phyloP scores from a whole-genome alignment of 2,888 invertebrate genomes.

The Bedellia somnulentella region DNA sequence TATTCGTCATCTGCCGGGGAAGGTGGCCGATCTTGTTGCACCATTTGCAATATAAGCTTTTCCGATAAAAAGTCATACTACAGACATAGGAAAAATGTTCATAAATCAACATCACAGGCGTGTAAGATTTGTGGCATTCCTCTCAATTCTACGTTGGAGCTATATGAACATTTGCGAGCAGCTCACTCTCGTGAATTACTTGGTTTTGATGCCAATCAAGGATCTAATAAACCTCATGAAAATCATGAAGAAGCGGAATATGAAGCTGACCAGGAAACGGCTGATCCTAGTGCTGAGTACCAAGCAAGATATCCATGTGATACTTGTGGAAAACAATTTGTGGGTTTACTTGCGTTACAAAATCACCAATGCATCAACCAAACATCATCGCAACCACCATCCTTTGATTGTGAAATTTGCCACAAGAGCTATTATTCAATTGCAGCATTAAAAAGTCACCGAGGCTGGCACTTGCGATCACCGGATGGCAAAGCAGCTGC shows the following conservation, averaged over 20 bases:
- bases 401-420: conserved; percentile 66
- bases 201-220: conserved; percentile 47
- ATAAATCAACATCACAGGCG: conserved; percentile 53
- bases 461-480: conserved; percentile 68
- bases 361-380: conserved; percentile 58
- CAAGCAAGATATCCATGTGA: conserved; percentile 57
- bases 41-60: conserved; percentile 64
- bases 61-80: conserved; percentile 62
- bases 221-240: conserved; percentile 28
- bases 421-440: conserved; percentile 67
- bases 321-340: conserved; percentile 57
- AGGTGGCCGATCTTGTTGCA: conserved; percentile 54
- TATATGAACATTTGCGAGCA: conserved; percentile 65
- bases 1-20: conserved; percentile 19
- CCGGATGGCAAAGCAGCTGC: conserved; percentile 57
- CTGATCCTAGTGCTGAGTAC: conserved; percentile 40
- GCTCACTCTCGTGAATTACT: conserved; percentile 57
- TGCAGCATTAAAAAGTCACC: conserved; percentile 66
- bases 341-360: conserved; percentile 50
- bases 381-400: conserved; percentile 29
- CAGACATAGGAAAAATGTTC: conserved; percentile 60
- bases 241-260: conserved; percentile 35
- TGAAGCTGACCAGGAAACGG: conserved; percentile 34
- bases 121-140: conserved; percentile 68
- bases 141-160: conserved; percentile 63